Evolutionary conservation across 2,888 invertebrate genomes (phyloP), one percentile per base, ranked within the genome.

Genomic region (Polylopha cassiicola): DNA sequence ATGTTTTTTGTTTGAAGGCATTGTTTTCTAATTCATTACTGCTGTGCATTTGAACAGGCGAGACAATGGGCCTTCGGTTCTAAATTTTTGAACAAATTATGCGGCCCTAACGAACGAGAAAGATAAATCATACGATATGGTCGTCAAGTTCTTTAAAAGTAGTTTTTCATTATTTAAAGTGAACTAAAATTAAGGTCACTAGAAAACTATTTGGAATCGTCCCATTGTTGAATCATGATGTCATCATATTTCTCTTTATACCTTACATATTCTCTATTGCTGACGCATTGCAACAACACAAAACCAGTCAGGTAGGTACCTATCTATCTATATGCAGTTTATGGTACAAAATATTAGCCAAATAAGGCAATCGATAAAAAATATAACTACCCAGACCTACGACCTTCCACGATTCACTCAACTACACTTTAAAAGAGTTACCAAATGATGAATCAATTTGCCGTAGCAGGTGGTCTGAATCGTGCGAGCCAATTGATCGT

Each of bases 81-180:
- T 24, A 20, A 39, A 20, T 24, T 9, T 28, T 14, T 23, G 23
- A 29, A 23, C 33, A 20, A 39, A 34, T 34, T 39, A 34, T 22
- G 39, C 7, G 23, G 23, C 33, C 39, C 33, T 39, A 39, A 39
- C 39, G 33, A 39, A 39, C 39, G 27, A 28, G 39, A 32, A 32
- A 39, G 33, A 39, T 39, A 33, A 39, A 39, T 33, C 33, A 33
- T 33, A 33, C 22, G 27, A 39, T 39, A 28, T 13, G 22, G 22
- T 39, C 27, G 27, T 33, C 32, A 17, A 28, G 33, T 22, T 4
- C 13, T 28, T 32, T 11, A 16, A 14, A 17, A 37, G 18, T 18
- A 37, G n/a, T n/a, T 30, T 18, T 22, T 15, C 21, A 14, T 32
- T 15, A 32, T 20, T 32, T 22, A 9, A 8, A 32, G 22, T 15